phyloP scores from a whole-genome alignment of 2,113 vertebrate species.

The Copsychus sechellarum region DNA sequence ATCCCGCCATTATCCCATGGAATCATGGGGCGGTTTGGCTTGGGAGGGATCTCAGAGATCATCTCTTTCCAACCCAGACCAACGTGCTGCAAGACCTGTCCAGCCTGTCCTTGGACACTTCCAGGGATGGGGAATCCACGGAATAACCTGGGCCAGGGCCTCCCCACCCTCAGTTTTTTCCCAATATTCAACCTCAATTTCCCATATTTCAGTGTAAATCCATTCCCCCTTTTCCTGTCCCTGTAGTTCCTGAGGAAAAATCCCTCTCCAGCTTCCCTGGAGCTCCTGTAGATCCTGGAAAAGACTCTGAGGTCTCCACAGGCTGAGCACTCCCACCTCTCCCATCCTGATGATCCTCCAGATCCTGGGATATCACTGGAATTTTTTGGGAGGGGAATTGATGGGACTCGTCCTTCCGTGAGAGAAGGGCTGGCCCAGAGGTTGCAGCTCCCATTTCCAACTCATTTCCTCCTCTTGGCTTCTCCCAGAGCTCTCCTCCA shows the following conservation, averaged over 20 bases:
- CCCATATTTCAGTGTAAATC: accelerated
- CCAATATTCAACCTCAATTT: background rate
- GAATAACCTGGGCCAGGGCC: background rate
- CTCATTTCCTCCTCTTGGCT: background rate
- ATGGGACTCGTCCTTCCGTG: accelerated
- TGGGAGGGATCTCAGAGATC: background rate
- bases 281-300: background rate
- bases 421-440: background rate
- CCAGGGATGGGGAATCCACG: background rate
- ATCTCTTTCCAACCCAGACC: background rate
- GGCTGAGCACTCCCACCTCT: background rate
- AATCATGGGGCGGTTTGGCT: accelerated
- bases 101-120: background rate
- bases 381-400: background rate
- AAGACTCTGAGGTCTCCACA: background rate
- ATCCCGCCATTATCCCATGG: accelerated
- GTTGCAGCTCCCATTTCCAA: background rate
- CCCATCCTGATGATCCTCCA: background rate
- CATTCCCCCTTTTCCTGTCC: background rate
- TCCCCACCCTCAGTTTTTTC: background rate
- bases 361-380: accelerated
- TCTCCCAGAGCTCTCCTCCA: background rate
- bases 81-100: background rate
- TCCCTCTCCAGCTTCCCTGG: background rate
- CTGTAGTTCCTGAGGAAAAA: background rate